A percentile compares a stretch with the other conserved stretches of the same genome.
These are phyloP conservation scores for Hedychridium roseum DNA, from an alignment of 2,888 invertebrate genomes.

Conservation along the genomic window DNA sequence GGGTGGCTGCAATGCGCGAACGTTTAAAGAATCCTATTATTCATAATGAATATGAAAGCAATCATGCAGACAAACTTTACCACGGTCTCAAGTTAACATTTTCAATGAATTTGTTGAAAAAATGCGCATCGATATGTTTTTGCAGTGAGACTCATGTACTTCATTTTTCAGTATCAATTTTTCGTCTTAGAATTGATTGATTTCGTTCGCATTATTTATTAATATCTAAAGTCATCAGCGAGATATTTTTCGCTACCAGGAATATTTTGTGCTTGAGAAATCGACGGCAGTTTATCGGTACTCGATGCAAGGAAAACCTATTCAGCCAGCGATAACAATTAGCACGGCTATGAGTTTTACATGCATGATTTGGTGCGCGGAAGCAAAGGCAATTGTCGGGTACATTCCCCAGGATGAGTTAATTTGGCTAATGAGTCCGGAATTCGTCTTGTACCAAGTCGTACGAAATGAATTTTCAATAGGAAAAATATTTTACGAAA, in stretches of 20 bases:
- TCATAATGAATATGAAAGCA: slow-evolving; percentile 30
- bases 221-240: background rate
- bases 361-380: slow-evolving; percentile 37
- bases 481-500: slow-evolving; percentile 28
- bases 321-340: slow-evolving; percentile 31
- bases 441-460: slow-evolving; percentile 24
- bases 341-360: slow-evolving; percentile 32
- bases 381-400: slow-evolving; percentile 24
- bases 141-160: slow-evolving; percentile 35
- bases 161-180: background rate
- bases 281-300: slow-evolving; percentile 31
- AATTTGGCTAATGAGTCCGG: slow-evolving; percentile 32
- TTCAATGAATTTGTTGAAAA: slow-evolving; percentile 24
- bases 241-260: slow-evolving; percentile 22
- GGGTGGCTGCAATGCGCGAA: slow-evolving; percentile 27
- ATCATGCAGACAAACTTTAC: slow-evolving; percentile 31
- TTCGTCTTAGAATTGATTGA: background rate
- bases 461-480: slow-evolving; percentile 36
- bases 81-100: slow-evolving; percentile 38
- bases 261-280: slow-evolving; percentile 35
- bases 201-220: background rate
- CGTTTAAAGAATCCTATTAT: slow-evolving; percentile 24
- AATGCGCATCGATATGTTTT: slow-evolving; percentile 34
- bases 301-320: slow-evolving; percentile 38
- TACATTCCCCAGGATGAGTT: slow-evolving; percentile 31